Base-by-base conservation (phyloP, 2,113 vertebrate species). In the Sterrhoptilus dennistouni region DNA sequence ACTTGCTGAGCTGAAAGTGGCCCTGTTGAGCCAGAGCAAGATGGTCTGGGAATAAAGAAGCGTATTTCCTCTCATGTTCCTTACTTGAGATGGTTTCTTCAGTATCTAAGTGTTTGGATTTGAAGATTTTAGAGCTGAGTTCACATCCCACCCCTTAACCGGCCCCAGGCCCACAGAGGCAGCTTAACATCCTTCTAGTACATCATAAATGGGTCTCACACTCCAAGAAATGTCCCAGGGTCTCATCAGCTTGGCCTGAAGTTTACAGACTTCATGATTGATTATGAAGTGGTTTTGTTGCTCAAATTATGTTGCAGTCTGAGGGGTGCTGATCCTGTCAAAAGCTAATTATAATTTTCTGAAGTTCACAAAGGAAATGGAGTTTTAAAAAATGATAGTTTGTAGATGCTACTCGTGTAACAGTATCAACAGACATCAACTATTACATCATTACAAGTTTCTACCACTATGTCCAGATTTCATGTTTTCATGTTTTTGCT, bases 191-290 rank as follows among this genome's bases (percentile, higher is more conserved):
- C 54, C 64, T 66, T 29, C 28, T 84, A 70, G 27, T 5, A 22
- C 6, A 63, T 59, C 53, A 40, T 52, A 72, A 49, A 35, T 8
- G 10, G 14, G 7, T 21, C 11, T 70, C 5, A 50, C 0, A 0
- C 33, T 85, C 44, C 33, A 10, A 29, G 21, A 16, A 83, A 68
- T 12, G 16, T 66, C 21, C 22, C 45, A 59, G 4, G 7, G 2
- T 57, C 50, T 93, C 35, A 33, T 33, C 27, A 79, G 31, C 23
- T 59, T 56, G 29, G 21, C 23, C 21, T 69, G 33, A 90, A 56
- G 14, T 22, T 70, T 74, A n/a, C 21, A 12, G 33, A 31, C 22
- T 84, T 94, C 33, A 35, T 31, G 29, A 13, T 2, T 38, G 19
- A 40, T 35, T 56, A 47, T 36, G 17, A 91, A 64, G 17, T 36